These are phyloP conservation scores for Brachypteracias leptosomus DNA, from an alignment of 2,113 vertebrate species.

Conservation along the genomic window DNA sequence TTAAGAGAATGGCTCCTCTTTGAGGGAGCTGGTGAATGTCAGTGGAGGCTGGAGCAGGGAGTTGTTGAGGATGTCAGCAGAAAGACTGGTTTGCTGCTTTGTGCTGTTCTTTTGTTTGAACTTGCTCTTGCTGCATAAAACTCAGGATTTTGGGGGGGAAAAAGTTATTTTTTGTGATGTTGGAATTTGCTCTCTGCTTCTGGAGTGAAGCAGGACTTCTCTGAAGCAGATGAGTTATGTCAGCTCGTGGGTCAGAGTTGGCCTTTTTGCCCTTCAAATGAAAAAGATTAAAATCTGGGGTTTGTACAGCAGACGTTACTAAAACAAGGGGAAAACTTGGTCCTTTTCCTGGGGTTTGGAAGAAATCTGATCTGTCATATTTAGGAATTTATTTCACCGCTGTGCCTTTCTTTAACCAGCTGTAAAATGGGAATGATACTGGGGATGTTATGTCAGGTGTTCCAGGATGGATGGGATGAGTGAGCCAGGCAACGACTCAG, in stretches of 20 bases:
- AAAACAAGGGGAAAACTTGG: constrained; percentile 8
- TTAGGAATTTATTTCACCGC: background rate
- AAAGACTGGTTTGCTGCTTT: background rate
- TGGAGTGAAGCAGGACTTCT: constrained; percentile 50
- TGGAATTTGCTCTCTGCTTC: background rate
- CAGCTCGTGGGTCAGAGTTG: constrained; percentile 54
- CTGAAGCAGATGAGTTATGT: constrained; percentile 66
- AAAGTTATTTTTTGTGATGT: background rate
- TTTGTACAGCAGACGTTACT: background rate
- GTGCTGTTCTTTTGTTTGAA: background rate
- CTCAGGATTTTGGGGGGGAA: background rate
- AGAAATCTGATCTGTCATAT: constrained; percentile 25
- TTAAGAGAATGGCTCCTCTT: constrained; percentile 50
- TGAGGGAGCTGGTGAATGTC: constrained; percentile 54
- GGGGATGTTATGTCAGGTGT: constrained; percentile 25
- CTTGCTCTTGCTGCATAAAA: constrained; percentile 32
- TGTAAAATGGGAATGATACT: constrained; percentile 10
- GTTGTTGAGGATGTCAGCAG: background rate
- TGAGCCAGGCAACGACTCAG: background rate
- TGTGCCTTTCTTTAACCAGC: constrained; percentile 23
- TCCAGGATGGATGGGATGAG: background rate
- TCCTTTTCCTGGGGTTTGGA: constrained; percentile 29
- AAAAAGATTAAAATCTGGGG: constrained; percentile 57
- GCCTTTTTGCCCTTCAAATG: constrained; percentile 69
- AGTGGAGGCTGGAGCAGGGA: constrained; percentile 48